phyloP scores from a whole-genome alignment of 2,113 vertebrate genomes.

The Oenanthe oenanthe region DNA sequence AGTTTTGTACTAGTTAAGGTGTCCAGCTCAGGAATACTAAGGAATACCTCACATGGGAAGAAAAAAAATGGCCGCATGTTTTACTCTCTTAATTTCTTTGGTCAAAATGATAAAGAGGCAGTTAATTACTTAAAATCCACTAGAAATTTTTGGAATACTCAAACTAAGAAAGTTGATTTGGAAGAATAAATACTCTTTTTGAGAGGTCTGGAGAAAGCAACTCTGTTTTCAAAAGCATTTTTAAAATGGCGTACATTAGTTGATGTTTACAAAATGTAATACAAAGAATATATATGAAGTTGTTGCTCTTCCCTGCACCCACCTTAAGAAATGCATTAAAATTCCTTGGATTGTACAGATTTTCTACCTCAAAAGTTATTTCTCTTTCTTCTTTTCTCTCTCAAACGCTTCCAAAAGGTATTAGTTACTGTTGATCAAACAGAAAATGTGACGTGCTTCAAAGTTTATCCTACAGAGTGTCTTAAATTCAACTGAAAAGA shows the following conservation, averaged over 20 bases:
- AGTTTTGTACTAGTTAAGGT: not conserved
- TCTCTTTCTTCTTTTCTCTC: not conserved
- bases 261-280: not conserved
- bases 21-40: not conserved
- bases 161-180: not conserved
- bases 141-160: not conserved
- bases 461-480: not conserved
- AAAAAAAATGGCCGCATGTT: not conserved
- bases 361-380: not conserved
- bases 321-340: not conserved
- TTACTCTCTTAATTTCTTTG: not conserved
- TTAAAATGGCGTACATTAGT: not conserved
- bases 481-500: not conserved
- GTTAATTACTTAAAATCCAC: not conserved
- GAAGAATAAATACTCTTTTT: not conserved
- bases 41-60: rapidly evolving
- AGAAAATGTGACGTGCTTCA: not conserved
- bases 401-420: not conserved
- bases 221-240: not conserved
- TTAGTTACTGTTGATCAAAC: not conserved
- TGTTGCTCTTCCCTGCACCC: rapidly evolving
- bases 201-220: not conserved
- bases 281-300: not conserved
- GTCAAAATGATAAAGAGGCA: not conserved
- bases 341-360: not conserved